Conservation (phyloP, 2,888 invertebrate species). For the Ommatoiulus sabulosus region DNA sequence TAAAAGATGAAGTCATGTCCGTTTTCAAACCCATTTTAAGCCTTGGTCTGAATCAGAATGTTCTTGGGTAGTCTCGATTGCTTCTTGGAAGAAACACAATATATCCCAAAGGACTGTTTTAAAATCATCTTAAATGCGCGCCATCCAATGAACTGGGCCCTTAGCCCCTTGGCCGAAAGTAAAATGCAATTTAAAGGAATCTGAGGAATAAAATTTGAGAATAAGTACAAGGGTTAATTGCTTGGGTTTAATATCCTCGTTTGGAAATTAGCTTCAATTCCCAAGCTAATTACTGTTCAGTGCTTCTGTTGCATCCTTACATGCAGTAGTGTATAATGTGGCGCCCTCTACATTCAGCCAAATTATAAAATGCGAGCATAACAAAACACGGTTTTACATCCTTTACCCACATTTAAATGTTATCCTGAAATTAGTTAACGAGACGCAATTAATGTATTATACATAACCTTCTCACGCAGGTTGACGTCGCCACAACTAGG, state of each 20-base stretch:
- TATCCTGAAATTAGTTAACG: background rate
- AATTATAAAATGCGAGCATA: background rate
- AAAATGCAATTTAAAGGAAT: background rate
- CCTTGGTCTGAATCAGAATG: background rate
- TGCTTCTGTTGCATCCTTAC: background rate
- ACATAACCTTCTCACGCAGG: background rate
- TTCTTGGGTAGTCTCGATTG: background rate
- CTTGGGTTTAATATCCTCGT: background rate
- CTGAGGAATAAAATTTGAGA: background rate
- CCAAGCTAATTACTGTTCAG: background rate
- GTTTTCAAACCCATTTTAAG: background rate
- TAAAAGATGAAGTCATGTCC: no score
- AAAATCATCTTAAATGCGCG: background rate
- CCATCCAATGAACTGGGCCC: background rate
- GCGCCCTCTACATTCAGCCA: background rate
- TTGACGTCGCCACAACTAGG: background rate
- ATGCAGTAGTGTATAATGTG: background rate
- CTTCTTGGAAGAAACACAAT: background rate
- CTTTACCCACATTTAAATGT: background rate
- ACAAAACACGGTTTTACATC: background rate
- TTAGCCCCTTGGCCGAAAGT: background rate
- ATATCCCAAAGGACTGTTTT: background rate
- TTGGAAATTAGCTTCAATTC: background rate
- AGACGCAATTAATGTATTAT: background rate
- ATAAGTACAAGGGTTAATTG: constrained; percentile 5